Evolutionary conservation across 2,888 invertebrate species (phyloP).

Genomic region (Drosophila niveifrons): DNA sequence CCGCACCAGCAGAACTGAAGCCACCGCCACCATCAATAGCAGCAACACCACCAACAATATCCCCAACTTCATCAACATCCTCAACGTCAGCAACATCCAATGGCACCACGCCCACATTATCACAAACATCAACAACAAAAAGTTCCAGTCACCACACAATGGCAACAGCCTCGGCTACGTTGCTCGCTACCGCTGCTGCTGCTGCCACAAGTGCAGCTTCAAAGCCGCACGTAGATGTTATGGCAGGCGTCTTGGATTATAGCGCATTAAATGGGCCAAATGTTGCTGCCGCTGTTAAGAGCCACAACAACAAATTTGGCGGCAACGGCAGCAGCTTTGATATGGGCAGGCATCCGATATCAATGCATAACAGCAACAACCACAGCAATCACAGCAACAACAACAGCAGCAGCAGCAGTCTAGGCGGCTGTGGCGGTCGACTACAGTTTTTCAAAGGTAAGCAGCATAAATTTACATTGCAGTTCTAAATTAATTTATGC

Average conservation of each 20-base stretch:
- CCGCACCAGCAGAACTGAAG: constrained; percentile 65
- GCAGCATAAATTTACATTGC: not conserved
- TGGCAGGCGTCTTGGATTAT: constrained; percentile 80
- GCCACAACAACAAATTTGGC: constrained; percentile 57
- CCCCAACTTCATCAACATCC: constrained; percentile 34
- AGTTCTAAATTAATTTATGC: not conserved
- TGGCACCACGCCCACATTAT: constrained; percentile 62
- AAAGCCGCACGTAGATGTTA: constrained; percentile 61
- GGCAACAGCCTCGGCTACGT: constrained; percentile 66
- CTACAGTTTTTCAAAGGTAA: constrained; percentile 85
- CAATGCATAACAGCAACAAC: constrained; percentile 58
- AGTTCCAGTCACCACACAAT: constrained; percentile 53
- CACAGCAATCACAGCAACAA: constrained; percentile 42
- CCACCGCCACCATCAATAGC: constrained; percentile 28
- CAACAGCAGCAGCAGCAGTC: constrained; percentile 51
- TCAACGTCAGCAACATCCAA: constrained; percentile 58
- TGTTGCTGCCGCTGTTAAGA: constrained; percentile 44
- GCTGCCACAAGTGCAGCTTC: constrained; percentile 38
- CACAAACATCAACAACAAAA: constrained; percentile 51
- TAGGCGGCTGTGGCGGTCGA: constrained; percentile 82
- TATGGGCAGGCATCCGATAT: constrained; percentile 81
- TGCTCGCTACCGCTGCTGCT: constrained; percentile 62
- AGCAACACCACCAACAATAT: constrained; percentile 21
- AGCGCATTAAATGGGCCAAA: constrained; percentile 61
- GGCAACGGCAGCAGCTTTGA: constrained; percentile 67